A percentile compares a stretch with the other conserved stretches of the same genome.
Evolutionary conservation across 2,888 invertebrate species (phyloP).

Genomic region (Athetis lepigone): DNA sequence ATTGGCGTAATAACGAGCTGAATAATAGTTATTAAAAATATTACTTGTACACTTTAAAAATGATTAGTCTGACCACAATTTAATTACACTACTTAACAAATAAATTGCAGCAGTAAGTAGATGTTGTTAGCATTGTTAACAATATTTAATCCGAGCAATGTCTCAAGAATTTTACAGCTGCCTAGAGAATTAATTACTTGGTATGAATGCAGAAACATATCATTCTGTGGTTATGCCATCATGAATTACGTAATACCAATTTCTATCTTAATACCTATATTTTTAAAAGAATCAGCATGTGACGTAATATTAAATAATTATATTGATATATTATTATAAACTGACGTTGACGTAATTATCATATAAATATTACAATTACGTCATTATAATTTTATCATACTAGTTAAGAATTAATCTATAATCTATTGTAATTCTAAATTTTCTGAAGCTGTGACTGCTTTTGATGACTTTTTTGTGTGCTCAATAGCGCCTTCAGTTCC

Average conservation of each 20-base stretch:
- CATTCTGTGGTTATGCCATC: constrained; percentile 12
- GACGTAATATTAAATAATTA: no score
- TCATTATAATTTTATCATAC: neutral
- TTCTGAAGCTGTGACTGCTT: no score
- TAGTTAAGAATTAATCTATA: no score
- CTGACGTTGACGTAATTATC: constrained; percentile 20
- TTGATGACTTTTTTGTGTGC: no score
- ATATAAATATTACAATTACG: neutral
- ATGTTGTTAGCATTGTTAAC: neutral
- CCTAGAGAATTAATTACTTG: neutral
- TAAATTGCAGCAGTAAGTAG: neutral
- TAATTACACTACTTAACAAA: neutral
- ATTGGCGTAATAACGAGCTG: neutral
- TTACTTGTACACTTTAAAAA: neutral
- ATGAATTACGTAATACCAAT: constrained; percentile 12
- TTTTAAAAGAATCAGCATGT: neutral
- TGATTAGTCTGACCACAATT: neutral
- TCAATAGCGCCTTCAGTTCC: no score
- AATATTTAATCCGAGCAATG: constrained; percentile 1
- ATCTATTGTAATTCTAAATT: no score
- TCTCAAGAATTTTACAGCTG: neutral
- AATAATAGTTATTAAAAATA: constrained; percentile 6
- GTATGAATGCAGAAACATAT: neutral
- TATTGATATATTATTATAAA: no score
- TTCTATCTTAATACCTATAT: neutral